Evolutionary conservation across 1,140 invertebrate species (phyloP).

Genomic region (Penaeus japonicus): DNA sequence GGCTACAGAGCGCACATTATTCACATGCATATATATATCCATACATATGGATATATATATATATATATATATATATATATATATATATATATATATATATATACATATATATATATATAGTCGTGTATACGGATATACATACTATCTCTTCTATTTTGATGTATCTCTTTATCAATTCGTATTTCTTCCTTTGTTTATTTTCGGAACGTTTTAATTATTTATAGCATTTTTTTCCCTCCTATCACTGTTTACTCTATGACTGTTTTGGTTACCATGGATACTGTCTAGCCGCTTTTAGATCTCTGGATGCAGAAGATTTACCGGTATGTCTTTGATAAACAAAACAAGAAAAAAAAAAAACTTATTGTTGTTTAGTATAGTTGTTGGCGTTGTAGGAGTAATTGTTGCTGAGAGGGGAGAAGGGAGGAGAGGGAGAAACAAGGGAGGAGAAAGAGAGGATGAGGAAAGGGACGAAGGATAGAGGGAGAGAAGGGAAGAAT

Average conservation of each 20-base stretch:
- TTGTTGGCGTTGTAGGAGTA: neutral
- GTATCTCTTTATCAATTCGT: too few relatives aligned
- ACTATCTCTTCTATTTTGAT: too few relatives aligned
- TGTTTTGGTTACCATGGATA: too few relatives aligned
- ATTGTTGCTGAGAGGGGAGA: neutral
- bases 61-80: slow-evolving; percentile 30
- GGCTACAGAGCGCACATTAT: too few relatives aligned
- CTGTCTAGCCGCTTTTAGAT: too few relatives aligned
- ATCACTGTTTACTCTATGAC: too few relatives aligned
- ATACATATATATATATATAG: neutral
- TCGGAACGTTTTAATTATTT: neutral
- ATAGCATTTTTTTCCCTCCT: too few relatives aligned
- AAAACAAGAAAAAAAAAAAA: too few relatives aligned
- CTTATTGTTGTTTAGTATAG: neutral
- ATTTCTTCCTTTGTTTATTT: neutral
- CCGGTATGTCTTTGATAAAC: too few relatives aligned
- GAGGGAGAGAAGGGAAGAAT: neutral
- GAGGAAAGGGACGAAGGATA: neutral
- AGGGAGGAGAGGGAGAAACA: neutral
- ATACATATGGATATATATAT: slow-evolving; percentile 21
- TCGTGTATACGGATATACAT: neutral
- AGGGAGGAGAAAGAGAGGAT: neutral
- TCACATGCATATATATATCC: neutral
- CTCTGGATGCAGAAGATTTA: too few relatives aligned
- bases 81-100: slow-evolving; percentile 28